Evolutionary conservation across 2,113 vertebrate species (phyloP), one percentile per base, ranked within the genome.

Genomic region (Syrrhaptes paradoxus): DNA sequence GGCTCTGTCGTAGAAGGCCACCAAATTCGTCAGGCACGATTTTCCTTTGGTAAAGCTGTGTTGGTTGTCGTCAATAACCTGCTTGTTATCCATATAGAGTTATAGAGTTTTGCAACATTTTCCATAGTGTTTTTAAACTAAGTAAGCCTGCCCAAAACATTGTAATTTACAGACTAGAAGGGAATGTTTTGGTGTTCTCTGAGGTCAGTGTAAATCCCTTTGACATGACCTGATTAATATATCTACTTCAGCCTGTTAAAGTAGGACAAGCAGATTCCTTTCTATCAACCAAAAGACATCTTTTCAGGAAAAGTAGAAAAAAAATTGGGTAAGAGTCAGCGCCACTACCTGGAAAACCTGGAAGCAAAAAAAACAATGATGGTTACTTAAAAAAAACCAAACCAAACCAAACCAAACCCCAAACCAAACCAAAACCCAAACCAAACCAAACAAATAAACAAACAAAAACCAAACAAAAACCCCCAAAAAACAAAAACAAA

Each of bases 331-430:
- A 73, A 95, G n/a, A 48, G 0, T 43, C 67, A 92, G 84, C 59
- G 52, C 78, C 90, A 95, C 87, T 80, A 94, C 67, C 89, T n/a
- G 68, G 82, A 85, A 97, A 97, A 96, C 26, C 26, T 70, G 54
- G 45, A 75, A 36, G 21, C 9, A 61, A 43, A 81, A 94, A 90
- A 93, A 85, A 46, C 65, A 36, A 32, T 59, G 72, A 31, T 80
- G 31, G 52, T 32, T 76, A 49, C 31, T 62, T 87, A 81, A 93
- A n/a, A 71, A 96, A 95, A 59, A 3, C 4, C 10, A n/a, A 49
- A 15, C 38, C 38, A 41, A n/a, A n/a, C n/a, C n/a, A n/a, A n/a
- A n/a, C n/a, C n/a, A n/a, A n/a, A n/a, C n/a, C n/a, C n/a, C n/a
- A n/a, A n/a, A n/a, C n/a, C n/a, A n/a, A n/a, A n/a, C n/a, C n/a